Percentiles rank a stretch among this genome's conserved stretches.
These are phyloP conservation scores for Smittia sp. DNA, from an alignment of 2,888 invertebrate genomes.

Conservation along the genomic window DNA sequence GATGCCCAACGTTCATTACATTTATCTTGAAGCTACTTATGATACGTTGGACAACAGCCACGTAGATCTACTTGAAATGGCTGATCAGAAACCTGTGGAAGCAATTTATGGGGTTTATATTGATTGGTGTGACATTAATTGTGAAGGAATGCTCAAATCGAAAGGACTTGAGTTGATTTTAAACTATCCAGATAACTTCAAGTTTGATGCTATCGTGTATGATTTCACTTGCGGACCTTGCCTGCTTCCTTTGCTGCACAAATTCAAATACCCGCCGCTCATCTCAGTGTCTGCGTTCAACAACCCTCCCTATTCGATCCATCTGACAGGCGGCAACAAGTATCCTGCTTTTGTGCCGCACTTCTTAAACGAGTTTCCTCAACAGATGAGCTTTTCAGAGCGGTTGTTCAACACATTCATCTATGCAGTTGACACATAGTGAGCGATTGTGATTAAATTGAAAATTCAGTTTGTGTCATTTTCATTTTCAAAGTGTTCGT, in stretches of 20 bases:
- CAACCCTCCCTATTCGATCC: conserved; percentile 42
- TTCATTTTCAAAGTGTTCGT: not conserved
- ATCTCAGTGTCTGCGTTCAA: conserved; percentile 45
- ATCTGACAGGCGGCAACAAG: conserved; percentile 43
- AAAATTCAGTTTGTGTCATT: not conserved
- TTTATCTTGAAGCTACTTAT: conserved; percentile 2
- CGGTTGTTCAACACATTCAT: not conserved
- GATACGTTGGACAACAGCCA: not conserved
- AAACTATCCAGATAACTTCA: conserved; percentile 47
- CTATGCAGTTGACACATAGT: not conserved
- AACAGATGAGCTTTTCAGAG: not conserved
- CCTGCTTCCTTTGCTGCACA: conserved; percentile 46
- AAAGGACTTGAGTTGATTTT: conserved; percentile 45
- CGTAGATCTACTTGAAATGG: not conserved
- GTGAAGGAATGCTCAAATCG: conserved; percentile 42
- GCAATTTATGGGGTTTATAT: not conserved
- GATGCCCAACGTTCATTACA: conserved; percentile 10
- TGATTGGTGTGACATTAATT: conserved; percentile 11
- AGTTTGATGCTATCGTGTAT: conserved; percentile 47
- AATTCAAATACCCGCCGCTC: conserved; percentile 47
- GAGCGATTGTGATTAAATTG: not conserved
- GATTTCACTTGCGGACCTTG: conserved; percentile 46
- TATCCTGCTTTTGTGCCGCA: conserved; percentile 45
- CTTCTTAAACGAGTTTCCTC: not conserved
- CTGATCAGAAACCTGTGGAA: not conserved